Evolutionary conservation across 1,140 invertebrate genomes (phyloP), one percentile per base, ranked within the genome.

Genomic region (Trichogramma pretiosum): DNA sequence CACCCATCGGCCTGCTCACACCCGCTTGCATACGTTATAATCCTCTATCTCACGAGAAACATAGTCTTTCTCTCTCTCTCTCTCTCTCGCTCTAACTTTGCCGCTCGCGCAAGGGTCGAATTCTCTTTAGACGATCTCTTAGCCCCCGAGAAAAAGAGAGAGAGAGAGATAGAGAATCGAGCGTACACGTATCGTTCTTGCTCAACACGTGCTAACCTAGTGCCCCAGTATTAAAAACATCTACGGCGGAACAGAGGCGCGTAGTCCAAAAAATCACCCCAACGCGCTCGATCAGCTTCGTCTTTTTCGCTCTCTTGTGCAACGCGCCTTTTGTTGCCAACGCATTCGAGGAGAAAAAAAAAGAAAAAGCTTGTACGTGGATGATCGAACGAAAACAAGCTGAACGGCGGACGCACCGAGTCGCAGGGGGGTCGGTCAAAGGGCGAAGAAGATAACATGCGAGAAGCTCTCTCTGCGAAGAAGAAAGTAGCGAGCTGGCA

Each of bases 181-280:
- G n/a, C n/a, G n/a, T n/a, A n/a, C n/a, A n/a, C n/a, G n/a, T n/a
- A n/a, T n/a, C n/a, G n/a, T 8, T 19, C 3, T 26, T 23, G n/a
- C 3, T 23, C 23, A 14, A 11, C 32, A 16, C 22, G 28, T n/a
- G n/a, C n/a, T 72, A 72, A 72, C 69, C 69, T 63, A 72, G 62
- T 72, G 68, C 64, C 69, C 69, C 62, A 72, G 56, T 68, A 55
- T 43, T 55, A 60, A 51, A 50, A 59, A n/a, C n/a, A n/a, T n/a
- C n/a, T n/a, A n/a, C n/a, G n/a, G n/a, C n/a, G n/a, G n/a, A n/a
- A n/a, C n/a, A n/a, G n/a, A n/a, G 18, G 14, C 21, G 11, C 37
- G 22, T 22, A 28, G 5, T 16, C 32, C 5, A 7, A 7, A n/a
- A n/a, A 7, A 5, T 16, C 13, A 33, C 32, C 32, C 32, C 32